phyloP scores from a whole-genome alignment of 2,888 invertebrate genomes.

The Disparrhopalites patrizii region DNA sequence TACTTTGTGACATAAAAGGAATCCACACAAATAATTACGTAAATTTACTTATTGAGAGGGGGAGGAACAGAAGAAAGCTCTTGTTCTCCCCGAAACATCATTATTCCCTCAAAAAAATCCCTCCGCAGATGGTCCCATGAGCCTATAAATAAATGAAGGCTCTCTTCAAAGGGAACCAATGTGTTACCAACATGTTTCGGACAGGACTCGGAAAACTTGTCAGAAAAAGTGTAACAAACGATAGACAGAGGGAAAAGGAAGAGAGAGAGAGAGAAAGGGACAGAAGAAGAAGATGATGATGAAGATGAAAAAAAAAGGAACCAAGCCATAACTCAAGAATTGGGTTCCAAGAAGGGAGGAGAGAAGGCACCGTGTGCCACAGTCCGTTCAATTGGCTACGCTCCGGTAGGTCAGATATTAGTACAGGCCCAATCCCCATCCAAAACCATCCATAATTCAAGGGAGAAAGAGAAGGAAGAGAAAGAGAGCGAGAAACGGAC shows the following conservation, averaged over 20 bases:
- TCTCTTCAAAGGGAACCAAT: too few species aligned
- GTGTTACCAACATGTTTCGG: too few species aligned
- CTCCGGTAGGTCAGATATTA: conserved; percentile 47
- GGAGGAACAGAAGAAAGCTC: too few species aligned
- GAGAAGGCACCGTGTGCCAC: conserved; percentile 17
- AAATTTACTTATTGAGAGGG: too few species aligned
- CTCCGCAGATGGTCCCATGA: too few species aligned
- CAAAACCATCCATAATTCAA: background rate
- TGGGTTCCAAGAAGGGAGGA: conserved; percentile 4
- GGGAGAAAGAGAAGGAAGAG: background rate
- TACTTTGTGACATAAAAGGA: too few species aligned
- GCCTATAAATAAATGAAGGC: too few species aligned
- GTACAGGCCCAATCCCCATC: conserved; percentile 20
- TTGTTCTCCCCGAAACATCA: too few species aligned
- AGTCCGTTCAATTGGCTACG: conserved; percentile 44
- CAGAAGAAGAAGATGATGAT: background rate
- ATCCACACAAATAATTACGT: too few species aligned
- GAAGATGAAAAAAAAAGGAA: background rate
- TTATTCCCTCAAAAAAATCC: too few species aligned
- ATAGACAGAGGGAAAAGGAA: conserved; percentile 4
- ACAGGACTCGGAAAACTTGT: conserved; percentile 20
- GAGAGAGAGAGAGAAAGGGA: background rate
- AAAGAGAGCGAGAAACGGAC: conserved; percentile 1
- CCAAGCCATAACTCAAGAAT: conserved; percentile 5
- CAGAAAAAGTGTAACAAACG: conserved; percentile 3